Evolutionary conservation across 2,888 invertebrate genomes (phyloP), one percentile per base, ranked within the genome.

Genomic region (Liopterus haemorrhoidalis): DNA sequence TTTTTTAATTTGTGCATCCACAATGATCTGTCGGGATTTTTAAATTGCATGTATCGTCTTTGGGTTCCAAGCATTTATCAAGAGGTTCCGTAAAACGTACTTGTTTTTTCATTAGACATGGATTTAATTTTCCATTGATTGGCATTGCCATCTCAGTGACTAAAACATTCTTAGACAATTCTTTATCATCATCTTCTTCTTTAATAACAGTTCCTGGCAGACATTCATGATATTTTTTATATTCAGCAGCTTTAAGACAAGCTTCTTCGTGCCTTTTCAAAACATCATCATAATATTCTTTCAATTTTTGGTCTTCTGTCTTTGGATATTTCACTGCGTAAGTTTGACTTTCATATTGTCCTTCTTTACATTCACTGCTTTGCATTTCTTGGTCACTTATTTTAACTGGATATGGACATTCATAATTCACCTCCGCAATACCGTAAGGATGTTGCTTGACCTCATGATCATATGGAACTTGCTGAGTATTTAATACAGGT

Each of bases 221-320:
- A 21, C 45, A 45, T 31, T 45, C 45, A 38, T 24, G 8, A n/a
- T 54, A 57, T 18, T 57, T 57, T 3, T 52, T 49, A 39, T 65
- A 66, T 45, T 57, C 59, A 2, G 61, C 55, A 3, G 60, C 53
- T 36, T 58, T 57, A 6, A 53, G 47, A 48, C 68, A 68, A 4
- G 67, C 55, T 21, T 59, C 59, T 31, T 61, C 57, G 25, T 69
- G 67, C 36, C 60, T 53, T 49, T 58, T 54, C 19, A 67, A 47
- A 2, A 68, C 61, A 6, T 58, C 57, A 9, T 62, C 58, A 41
- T 68, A 68, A 49, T 67, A 65, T 49, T 67, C 66, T 20, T 63
- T 56, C 24, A 57, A 46, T n/a, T 59, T 61, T 54, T 68, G 67
- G 57, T 67, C 65, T 38, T 42, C 25, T 14, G 42, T 40, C 14